Evolutionary conservation across 1,140 invertebrate species (phyloP).

Genomic region (Drosophila nigrodunni): DNA sequence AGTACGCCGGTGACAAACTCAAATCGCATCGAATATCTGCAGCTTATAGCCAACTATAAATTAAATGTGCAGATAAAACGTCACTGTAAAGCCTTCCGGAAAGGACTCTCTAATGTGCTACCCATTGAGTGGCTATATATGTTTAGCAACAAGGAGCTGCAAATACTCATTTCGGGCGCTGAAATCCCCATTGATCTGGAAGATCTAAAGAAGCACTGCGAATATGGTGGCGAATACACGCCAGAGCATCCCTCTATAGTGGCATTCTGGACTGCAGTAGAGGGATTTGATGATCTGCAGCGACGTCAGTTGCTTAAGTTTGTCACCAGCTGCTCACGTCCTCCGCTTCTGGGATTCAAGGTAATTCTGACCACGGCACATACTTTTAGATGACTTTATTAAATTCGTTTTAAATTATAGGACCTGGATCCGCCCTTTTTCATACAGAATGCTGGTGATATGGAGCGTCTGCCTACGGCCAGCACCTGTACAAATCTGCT

Average conservation of each 20-base stretch:
- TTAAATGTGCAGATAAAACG: conserved; percentile 95
- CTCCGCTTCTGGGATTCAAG: conserved; percentile 98
- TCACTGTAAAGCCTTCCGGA: conserved; percentile 94
- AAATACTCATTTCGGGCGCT: conserved; percentile 97
- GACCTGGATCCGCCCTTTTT: conserved; percentile 97
- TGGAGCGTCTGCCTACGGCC: conserved; percentile 95
- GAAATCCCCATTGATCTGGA: conserved; percentile 95
- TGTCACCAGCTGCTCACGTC: conserved; percentile 98
- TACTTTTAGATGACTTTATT: background rate
- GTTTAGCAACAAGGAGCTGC: conserved; percentile 97
- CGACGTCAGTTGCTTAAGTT: conserved; percentile 96
- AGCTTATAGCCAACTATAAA: conserved; percentile 98
- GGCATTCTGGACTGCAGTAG: conserved; percentile 94
- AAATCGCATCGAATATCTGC: conserved; percentile 98
- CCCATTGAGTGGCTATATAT: conserved; percentile 96
- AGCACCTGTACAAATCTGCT: conserved; percentile 99
- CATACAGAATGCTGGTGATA: conserved; percentile 95
- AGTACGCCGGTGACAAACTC: conserved; percentile 95
- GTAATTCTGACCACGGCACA: conserved; percentile 84
- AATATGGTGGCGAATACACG: conserved; percentile 94
- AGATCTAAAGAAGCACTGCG: conserved; percentile 94
- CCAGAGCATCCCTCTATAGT: conserved; percentile 91
- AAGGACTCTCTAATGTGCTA: conserved; percentile 95
- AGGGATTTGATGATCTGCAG: conserved; percentile 93
- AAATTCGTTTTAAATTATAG: conserved; percentile 85